These are phyloP conservation scores for Lordiphosa fenestrarum DNA, from an alignment of 2,888 invertebrate genomes.

Conservation along the genomic window DNA sequence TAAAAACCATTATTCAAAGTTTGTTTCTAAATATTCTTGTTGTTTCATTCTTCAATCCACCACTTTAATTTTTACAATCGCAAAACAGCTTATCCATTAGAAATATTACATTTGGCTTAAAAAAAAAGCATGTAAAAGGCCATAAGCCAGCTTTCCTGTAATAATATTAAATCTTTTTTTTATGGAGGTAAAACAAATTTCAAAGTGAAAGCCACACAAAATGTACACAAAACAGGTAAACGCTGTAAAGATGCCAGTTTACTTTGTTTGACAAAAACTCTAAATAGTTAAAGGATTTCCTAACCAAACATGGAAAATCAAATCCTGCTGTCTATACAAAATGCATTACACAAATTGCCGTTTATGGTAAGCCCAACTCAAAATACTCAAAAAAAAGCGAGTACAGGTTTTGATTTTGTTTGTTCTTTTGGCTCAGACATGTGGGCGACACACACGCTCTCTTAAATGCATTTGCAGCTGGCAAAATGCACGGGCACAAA, in stretches of 20 bases:
- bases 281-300: slow-evolving; percentile 25
- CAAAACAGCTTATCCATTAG: slow-evolving; percentile 7
- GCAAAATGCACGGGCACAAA: slow-evolving; percentile 9
- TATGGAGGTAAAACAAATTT: slow-evolving; percentile 9
- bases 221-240: slow-evolving; percentile 6
- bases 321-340: slow-evolving; percentile 23
- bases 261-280: slow-evolving; percentile 22
- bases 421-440: slow-evolving; percentile 29
- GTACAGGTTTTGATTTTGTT: slow-evolving; percentile 21
- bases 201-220: slow-evolving; percentile 17
- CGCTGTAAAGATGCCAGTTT: slow-evolving; percentile 12
- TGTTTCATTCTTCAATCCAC: too few species aligned
- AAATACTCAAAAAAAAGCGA: slow-evolving; percentile 8
- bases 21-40: too few species aligned
- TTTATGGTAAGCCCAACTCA: slow-evolving; percentile 27
- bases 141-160: slow-evolving; percentile 6
- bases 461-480: slow-evolving; percentile 10
- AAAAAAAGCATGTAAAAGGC: neutral
- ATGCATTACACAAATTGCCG: slow-evolving; percentile 54
- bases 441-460: slow-evolving; percentile 36
- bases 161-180: slow-evolving; percentile 1
- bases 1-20: too few species aligned
- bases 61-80: too few species aligned
- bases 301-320: slow-evolving; percentile 14
- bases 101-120: slow-evolving; percentile 18